Evolutionary conservation across 2,888 invertebrate species (phyloP), one percentile per base, ranked within the genome.

Genomic region (Drosophila fungiperda): DNA sequence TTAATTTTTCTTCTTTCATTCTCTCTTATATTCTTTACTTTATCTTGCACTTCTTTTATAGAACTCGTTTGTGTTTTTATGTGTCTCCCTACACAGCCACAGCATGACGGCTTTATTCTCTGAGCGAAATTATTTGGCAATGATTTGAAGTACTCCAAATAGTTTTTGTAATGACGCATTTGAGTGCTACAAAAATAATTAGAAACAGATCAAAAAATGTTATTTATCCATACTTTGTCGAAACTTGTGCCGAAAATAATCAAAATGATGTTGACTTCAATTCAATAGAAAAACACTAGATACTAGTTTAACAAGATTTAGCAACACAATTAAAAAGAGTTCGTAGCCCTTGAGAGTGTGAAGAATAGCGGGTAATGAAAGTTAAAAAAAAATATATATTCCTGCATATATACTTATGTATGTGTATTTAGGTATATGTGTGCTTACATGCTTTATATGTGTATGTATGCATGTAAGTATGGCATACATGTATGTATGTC

Each of bases 61-160:
- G 59, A 77, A 78, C 74, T 66, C 50, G 69, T 78, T 77, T 78
- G 33, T 40, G 45, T 63, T 55, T 45, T 52, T 49, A 26, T 45
- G 42, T 23, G 35, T n/a, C 26, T 55, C 29, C 17, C 23, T n/a
- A 33, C 38, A 61, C 20, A 32, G 40, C 50, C 26, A 20, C 26
- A 61, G 36, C 17, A 57, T 62, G 36, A 57, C 55, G 45, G 45
- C 66, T 63, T 53, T 60, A 45, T 67, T 67, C 55, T 53, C 42
- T n/a, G 33, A 48, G 35, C 45, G 29, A 53, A 62, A 35, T 49
- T 33, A 48, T 77, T 76, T 78, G 62, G 68, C 77, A 72, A 58
- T 61, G 50, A 55, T 53, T 67, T 61, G 1, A 52, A 32, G 38
- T 45, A 40, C 32, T 42, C 36, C 38, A 42, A 35, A 23, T n/a